Evolutionary conservation across 2,113 vertebrate genomes (phyloP).

Genomic region (Nanger granti): DNA sequence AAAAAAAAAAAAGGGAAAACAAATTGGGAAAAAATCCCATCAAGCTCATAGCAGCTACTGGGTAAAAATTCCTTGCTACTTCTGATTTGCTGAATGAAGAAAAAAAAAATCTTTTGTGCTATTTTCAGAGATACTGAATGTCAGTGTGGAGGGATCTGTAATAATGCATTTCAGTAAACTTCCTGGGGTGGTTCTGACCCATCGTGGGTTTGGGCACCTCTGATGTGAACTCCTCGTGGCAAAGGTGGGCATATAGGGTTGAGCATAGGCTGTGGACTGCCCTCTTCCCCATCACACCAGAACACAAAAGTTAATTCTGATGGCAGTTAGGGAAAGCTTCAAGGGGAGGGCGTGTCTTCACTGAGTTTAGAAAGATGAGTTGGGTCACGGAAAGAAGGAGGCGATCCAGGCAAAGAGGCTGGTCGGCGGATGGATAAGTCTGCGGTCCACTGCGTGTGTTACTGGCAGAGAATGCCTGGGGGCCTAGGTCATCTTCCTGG

Average conservation of each 20-base stretch:
- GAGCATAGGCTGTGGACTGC: background rate
- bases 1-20: background rate
- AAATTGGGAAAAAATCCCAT: background rate
- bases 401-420: background rate
- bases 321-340: background rate
- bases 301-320: background rate
- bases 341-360: background rate
- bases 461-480: background rate
- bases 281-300: background rate
- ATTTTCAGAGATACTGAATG: background rate
- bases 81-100: background rate
- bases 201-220: background rate
- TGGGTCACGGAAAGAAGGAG: background rate
- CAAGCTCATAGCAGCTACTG: background rate
- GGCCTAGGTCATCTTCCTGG: background rate
- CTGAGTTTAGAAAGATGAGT: background rate
- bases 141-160: rapidly evolving
- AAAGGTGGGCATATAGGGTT: rapidly evolving
- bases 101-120: background rate
- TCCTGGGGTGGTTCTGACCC: background rate
- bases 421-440: rapidly evolving
- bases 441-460: rapidly evolving
- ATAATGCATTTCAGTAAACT: background rate
- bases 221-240: background rate
- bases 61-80: background rate